phyloP scores from a whole-genome alignment of 1,140 invertebrate genomes.

The Calephelis nemesis region DNA sequence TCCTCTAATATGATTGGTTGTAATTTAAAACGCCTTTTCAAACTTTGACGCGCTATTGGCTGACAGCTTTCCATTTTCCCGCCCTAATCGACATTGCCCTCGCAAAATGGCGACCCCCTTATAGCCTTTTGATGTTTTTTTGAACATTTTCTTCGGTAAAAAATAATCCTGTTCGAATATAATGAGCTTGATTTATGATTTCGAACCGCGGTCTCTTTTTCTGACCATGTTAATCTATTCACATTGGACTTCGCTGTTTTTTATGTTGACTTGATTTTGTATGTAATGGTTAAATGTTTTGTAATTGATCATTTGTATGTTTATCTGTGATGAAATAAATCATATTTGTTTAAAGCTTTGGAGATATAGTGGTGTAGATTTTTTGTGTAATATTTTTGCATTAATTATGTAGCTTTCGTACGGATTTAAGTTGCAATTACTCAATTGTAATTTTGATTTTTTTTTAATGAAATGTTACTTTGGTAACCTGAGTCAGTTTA shows the following conservation, averaged over 20 bases:
- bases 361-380: not conserved
- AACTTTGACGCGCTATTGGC: conserved; percentile 46
- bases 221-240: conserved; percentile 65
- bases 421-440: no score
- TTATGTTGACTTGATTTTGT: conserved; percentile 42
- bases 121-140: conserved; percentile 76
- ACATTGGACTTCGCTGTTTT: conserved; percentile 48
- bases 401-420: no score
- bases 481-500: no score
- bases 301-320: conserved; percentile 37
- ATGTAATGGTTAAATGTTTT: conserved; percentile 32
- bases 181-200: conserved; percentile 79
- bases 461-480: no score
- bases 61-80: conserved; percentile 58
- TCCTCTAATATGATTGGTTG: conserved; percentile 51
- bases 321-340: conserved; percentile 26
- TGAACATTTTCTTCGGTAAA: conserved; percentile 76
- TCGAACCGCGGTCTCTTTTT: conserved; percentile 65
- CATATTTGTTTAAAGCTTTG: conserved; percentile 12
- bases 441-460: no score
- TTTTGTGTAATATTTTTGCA: not conserved
- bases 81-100: conserved; percentile 62
- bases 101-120: conserved; percentile 75
- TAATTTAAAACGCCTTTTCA: conserved; percentile 62
- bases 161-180: conserved; percentile 78